Evolutionary conservation across 2,113 vertebrate species (phyloP), one percentile per base, ranked within the genome.

Genomic region (Eulemur macaco): DNA sequence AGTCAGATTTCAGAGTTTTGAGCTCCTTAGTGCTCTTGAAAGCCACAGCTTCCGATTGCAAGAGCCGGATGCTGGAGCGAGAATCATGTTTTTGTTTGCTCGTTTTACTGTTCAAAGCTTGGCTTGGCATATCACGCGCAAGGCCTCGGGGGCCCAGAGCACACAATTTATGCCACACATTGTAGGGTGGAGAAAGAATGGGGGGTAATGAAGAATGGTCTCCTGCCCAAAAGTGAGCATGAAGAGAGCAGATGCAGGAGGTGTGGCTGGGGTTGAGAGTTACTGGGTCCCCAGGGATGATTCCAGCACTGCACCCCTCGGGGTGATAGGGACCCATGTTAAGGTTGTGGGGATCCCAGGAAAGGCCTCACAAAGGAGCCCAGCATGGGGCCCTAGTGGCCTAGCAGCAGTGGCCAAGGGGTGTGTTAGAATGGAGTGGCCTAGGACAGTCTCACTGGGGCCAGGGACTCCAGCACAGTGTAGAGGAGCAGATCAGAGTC

Each of bases 111-210:
- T 68, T 60, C 27, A 18, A 71, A 63, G 50, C 42, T 56, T 31
- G 86, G 56, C 56, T 54, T 60, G 52, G 56, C 17, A 1, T 42
- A 12, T 27, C 7, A 20, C 54, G 21, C 27, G 37, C 73, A 80
- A 45, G 52, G 73, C 54, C 45, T 42, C 6, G 3, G 63, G 74
- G 74, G 21, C 10, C 31, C 52, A 60, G 50, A 23, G 54, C 27
- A 6, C 21, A 11, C 2, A 1, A 0, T 45, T 73, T 31, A 60
- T 5, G 45, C 45, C 34, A 0, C 10, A 18, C 15, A 42, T 47
- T 34, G 5, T 10, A 31, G 23, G 25, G 8, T 31, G 42, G 74
- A 14, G 50, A 25, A 54, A 54, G n/a, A n/a, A 18, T 37, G 31
- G 17, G 60, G 15, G 58, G 23, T 2, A 1, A 37, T 13, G 47